A percentile compares a stretch with the other conserved stretches of the same genome.
These are phyloP conservation scores for Barbus barbus DNA, from an alignment of 2,113 vertebrate genomes.

Conservation along the genomic window DNA sequence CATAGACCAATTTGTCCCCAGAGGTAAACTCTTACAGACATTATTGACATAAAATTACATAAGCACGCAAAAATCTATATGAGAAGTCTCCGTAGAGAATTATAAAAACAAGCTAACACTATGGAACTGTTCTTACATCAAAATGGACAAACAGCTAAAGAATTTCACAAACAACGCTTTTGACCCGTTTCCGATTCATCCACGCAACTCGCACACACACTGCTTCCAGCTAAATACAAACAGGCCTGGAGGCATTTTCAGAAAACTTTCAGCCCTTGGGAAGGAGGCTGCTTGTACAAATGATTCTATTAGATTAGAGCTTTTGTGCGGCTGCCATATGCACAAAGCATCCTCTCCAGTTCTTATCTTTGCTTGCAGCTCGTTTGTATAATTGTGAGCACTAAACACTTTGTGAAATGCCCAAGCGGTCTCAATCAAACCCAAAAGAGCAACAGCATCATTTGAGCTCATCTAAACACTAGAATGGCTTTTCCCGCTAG, in stretches of 20 bases:
- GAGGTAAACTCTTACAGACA: neutral
- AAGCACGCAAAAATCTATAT: neutral
- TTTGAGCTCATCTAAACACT: constrained; percentile 35
- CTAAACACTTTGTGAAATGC: constrained; percentile 33
- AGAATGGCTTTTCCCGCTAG: neutral
- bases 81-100: neutral
- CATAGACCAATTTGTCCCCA: neutral
- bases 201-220: neutral
- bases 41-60: neutral
- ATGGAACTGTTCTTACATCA: neutral
- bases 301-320: constrained; percentile 48
- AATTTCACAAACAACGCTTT: constrained; percentile 18
- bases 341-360: constrained; percentile 36
- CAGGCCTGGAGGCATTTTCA: constrained; percentile 47
- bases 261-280: constrained; percentile 40
- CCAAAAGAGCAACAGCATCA: constrained; percentile 49
- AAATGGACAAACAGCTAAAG: constrained; percentile 15
- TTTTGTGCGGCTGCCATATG: constrained; percentile 32
- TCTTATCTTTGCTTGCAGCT: constrained; percentile 39
- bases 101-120: neutral
- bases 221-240: constrained; percentile 39
- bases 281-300: constrained; percentile 40
- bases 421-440: constrained; percentile 45
- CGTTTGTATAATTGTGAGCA: constrained; percentile 46
- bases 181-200: constrained; percentile 7